Percentiles rank a stretch among this genome's conserved stretches.
phyloP scores from a whole-genome alignment of 2,113 vertebrate species.

The Ginglymostoma cirratum region DNA sequence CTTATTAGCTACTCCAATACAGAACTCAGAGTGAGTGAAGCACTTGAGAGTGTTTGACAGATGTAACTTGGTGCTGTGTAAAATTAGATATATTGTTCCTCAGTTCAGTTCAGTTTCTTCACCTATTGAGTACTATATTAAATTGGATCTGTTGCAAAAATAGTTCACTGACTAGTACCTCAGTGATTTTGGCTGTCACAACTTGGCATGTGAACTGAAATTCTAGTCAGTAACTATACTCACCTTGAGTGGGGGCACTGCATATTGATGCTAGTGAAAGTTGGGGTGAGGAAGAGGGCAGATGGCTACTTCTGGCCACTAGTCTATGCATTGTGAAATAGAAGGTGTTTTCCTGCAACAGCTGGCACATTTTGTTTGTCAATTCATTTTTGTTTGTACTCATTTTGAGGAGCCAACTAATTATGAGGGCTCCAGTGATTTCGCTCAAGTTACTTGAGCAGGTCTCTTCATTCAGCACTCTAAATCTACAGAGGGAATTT shows the following conservation, averaged over 20 bases:
- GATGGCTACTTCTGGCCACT: neutral
- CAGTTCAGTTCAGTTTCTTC: neutral
- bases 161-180: neutral
- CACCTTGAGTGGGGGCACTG: neutral
- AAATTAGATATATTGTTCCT: conserved; percentile 12
- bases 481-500: conserved; percentile 11
- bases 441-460: neutral
- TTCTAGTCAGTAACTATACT: neutral
- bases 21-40: neutral
- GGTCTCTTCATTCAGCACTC: conserved; percentile 23
- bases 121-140: neutral
- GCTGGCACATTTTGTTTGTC: neutral
- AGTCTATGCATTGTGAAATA: neutral
- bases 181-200: neutral
- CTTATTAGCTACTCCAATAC: neutral
- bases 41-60: neutral
- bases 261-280: neutral
- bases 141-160: neutral
- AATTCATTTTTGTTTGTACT: neutral
- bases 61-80: neutral
- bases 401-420: neutral
- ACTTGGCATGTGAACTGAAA: neutral
- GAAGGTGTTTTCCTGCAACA: neutral
- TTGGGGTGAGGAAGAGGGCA: neutral
- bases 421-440: neutral